Evolutionary conservation across 2,113 vertebrate genomes (phyloP), one percentile per base, ranked within the genome.

Genomic region (Antennarius striatus): DNA sequence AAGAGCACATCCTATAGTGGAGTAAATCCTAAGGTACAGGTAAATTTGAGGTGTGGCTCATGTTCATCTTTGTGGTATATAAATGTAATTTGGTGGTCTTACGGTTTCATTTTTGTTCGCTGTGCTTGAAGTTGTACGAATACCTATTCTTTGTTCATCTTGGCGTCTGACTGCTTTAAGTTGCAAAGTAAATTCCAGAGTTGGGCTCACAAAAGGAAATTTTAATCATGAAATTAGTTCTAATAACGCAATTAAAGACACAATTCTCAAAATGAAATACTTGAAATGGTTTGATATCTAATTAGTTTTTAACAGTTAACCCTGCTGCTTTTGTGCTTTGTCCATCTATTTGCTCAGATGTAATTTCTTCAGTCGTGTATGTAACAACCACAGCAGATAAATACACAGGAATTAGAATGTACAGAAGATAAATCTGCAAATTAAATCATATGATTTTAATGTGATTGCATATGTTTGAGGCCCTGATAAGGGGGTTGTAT

Each of bases 1-100:
- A 68, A 51, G 56, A 72, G 43, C 17, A 10, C 78, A 59, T 53
- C 57, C 42, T 67, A 29, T 57, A 59, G 48, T 78, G 8, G 73
- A 85, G 73, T 79, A 61, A 70, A 83, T 60, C 12, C 32, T 48
- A 78, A 67, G 87, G 87, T 88, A 88, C 89, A 81, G 64, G 65
- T 56, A 50, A 14, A 73, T 74, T 45, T 71, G 57, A 73, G 51
- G 55, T 3, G 54, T 53, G 12, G 81, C 63, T 71, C 63, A 47
- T 45, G 46, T 65, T 71, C 30, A 66, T 75, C 49, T 73, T 51
- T 49, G 43, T 54, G 56, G 54, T 73, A 50, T 72, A 63, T 43
- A 74, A 66, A 58, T 39, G 49, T 5, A 64, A 55, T 58, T 50
- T 70, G 65, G 47, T 73, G 46, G 69, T 81, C 11, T 82, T 8